Conservation (phyloP, 2,888 invertebrate species). For the Zaprionus lineosus region DNA sequence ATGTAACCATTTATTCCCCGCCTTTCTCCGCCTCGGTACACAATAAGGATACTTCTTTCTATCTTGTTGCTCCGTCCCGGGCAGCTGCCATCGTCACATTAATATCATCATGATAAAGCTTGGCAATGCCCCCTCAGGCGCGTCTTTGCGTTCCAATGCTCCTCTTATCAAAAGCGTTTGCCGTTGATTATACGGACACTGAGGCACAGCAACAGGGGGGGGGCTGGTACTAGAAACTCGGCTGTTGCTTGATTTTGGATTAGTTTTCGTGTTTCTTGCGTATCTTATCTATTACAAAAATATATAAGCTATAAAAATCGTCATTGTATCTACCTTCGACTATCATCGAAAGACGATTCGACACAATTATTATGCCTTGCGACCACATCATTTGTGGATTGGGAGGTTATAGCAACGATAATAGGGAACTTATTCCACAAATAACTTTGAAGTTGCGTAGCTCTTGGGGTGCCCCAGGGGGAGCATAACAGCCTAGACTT, state of each 20-base stretch:
- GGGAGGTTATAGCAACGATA: too few species aligned
- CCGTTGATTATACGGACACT: conserved; percentile 44
- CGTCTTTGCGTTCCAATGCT: conserved; percentile 3
- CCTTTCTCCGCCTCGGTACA: conserved; percentile 25
- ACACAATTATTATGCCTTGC: too few species aligned
- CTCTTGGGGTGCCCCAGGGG: too few species aligned
- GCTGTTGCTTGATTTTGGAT: conserved; percentile 42
- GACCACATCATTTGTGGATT: too few species aligned
- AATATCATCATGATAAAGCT: conserved; percentile 37
- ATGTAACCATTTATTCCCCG: conserved; percentile 4
- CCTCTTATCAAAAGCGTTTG: conserved; percentile 39
- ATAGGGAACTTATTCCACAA: too few species aligned
- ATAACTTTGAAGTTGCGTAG: too few species aligned
- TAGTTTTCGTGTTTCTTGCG: conserved; percentile 40
- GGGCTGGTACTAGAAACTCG: conserved; percentile 9
- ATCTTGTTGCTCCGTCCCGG: conserved; percentile 4
- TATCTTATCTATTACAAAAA: conserved; percentile 54
- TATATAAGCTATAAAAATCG: conserved; percentile 9
- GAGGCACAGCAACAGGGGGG: conserved; percentile 11
- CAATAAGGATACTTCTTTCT: conserved; percentile 45
- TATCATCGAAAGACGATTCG: too few species aligned
- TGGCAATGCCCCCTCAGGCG: conserved; percentile 40
- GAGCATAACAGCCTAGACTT: too few species aligned
- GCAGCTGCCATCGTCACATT: conserved; percentile 46
- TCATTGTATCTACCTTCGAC: conserved; percentile 25